phyloP scores from a whole-genome alignment of 2,113 vertebrate genomes.

The Seriola aureovittata region DNA sequence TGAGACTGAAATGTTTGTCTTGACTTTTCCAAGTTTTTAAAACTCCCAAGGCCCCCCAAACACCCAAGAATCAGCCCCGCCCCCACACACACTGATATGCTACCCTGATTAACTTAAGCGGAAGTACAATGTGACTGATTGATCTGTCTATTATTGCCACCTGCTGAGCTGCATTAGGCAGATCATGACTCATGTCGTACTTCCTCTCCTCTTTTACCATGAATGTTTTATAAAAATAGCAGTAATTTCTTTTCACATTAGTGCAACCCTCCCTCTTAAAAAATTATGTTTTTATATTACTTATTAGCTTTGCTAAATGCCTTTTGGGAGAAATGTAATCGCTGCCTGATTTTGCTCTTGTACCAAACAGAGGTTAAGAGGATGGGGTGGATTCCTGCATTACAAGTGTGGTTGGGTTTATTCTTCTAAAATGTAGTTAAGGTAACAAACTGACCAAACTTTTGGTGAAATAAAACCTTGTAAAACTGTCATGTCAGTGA shows the following conservation, averaged over 20 bases:
- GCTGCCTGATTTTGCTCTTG: background rate
- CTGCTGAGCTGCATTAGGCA: background rate
- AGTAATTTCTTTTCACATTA: background rate
- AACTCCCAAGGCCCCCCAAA: background rate
- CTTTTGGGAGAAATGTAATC: background rate
- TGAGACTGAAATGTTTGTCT: background rate
- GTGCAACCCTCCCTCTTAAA: background rate
- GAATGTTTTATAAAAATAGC: background rate
- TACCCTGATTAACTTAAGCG: background rate
- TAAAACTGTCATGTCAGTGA: no score
- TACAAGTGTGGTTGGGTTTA: background rate
- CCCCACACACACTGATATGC: background rate
- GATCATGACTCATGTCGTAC: background rate
- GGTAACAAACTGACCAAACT: no score
- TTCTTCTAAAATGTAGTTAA: no score
- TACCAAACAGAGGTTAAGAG: background rate
- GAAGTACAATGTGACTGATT: background rate
- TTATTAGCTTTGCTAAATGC: background rate
- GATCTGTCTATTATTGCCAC: background rate
- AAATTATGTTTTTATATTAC: background rate
- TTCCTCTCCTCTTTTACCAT: background rate
- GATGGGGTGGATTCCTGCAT: background rate
- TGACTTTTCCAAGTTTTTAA: background rate
- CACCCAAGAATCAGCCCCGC: no score
- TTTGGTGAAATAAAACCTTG: no score